Percentiles rank a stretch among this genome's conserved stretches.
Evolutionary conservation across 2,888 invertebrate genomes (phyloP).

Genomic region (Augiades crinisus): DNA sequence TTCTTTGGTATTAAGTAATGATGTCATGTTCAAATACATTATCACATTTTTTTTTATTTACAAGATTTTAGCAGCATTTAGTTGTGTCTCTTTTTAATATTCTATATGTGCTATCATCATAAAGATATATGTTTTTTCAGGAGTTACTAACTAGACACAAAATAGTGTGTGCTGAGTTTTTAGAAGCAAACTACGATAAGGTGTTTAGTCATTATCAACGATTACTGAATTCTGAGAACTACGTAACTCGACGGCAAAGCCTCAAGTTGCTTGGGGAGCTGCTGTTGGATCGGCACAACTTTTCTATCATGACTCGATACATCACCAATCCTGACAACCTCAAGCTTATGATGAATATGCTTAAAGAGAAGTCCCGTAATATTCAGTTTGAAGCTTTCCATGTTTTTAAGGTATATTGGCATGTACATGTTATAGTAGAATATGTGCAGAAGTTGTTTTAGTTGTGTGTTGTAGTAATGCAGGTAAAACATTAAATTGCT

Average conservation of each 20-base stretch:
- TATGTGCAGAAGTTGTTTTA: too few species aligned
- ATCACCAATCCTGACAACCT: slow-evolving; percentile 99
- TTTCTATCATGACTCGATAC: slow-evolving; percentile 98
- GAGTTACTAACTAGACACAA: slow-evolving; percentile 97
- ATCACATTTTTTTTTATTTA: too few species aligned
- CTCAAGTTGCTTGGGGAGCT: slow-evolving; percentile 98
- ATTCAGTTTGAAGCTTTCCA: slow-evolving; percentile 99
- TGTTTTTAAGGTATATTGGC: slow-evolving; percentile 97
- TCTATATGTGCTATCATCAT: not conserved
- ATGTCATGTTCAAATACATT: too few species aligned
- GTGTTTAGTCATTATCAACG: slow-evolving; percentile 99
- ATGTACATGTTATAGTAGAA: too few species aligned
- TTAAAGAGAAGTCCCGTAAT: slow-evolving; percentile 99
- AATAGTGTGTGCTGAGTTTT: slow-evolving; percentile 97
- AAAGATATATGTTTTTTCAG: slow-evolving; percentile 69
- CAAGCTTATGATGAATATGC: slow-evolving; percentile 99
- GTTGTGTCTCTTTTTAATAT: too few species aligned
- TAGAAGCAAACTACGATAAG: slow-evolving; percentile 99
- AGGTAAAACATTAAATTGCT: too few species aligned
- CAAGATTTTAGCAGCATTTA: too few species aligned
- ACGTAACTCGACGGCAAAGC: slow-evolving; percentile 99
- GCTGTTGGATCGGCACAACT: slow-evolving; percentile 99
- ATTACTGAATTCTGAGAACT: slow-evolving; percentile 99
- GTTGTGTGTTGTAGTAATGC: too few species aligned
- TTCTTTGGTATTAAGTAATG: too few species aligned